Conservation (phyloP, 1,140 invertebrate species). For the Potamilus streckersoni region DNA sequence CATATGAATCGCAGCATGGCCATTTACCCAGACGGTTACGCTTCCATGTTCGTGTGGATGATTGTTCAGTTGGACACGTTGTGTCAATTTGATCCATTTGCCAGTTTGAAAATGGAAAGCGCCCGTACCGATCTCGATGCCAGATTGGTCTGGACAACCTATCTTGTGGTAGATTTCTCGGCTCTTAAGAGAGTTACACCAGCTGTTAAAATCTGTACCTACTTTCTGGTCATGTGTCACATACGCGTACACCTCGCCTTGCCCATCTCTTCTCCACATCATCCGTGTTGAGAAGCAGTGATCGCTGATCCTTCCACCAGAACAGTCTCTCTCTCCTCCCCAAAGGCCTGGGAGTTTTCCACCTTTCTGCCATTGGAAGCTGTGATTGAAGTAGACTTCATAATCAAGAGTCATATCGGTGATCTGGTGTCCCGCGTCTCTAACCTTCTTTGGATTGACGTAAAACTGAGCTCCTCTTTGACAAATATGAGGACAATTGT, state of each 20-base stretch:
- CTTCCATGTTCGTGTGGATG: conserved; percentile 25
- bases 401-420: too few relatives aligned
- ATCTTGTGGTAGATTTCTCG: conserved; percentile 29
- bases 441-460: too few relatives aligned
- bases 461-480: too few relatives aligned
- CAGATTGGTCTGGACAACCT: conserved; percentile 29
- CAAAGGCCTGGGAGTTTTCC: conserved; percentile 54
- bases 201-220: conserved; percentile 19
- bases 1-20: conserved; percentile 11
- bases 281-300: conserved; percentile 50
- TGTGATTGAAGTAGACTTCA: conserved; percentile 36
- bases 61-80: conserved; percentile 42
- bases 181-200: conserved; percentile 25
- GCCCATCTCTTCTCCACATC: conserved; percentile 49
- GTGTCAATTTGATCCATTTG: conserved; percentile 37
- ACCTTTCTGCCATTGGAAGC: conserved; percentile 44
- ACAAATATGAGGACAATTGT: too few relatives aligned
- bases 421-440: too few relatives aligned
- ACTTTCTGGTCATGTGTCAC: conserved; percentile 34
- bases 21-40: conserved; percentile 38
- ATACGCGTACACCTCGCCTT: conserved; percentile 48
- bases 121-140: conserved; percentile 21
- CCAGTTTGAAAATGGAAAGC: conserved; percentile 29
- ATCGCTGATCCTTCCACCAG: conserved; percentile 32
- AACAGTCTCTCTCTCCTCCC: conserved; percentile 34